Evolutionary conservation across 1,140 invertebrate genomes (phyloP), one percentile per base, ranked within the genome.

Genomic region (Thaumatotibia leucotreta): DNA sequence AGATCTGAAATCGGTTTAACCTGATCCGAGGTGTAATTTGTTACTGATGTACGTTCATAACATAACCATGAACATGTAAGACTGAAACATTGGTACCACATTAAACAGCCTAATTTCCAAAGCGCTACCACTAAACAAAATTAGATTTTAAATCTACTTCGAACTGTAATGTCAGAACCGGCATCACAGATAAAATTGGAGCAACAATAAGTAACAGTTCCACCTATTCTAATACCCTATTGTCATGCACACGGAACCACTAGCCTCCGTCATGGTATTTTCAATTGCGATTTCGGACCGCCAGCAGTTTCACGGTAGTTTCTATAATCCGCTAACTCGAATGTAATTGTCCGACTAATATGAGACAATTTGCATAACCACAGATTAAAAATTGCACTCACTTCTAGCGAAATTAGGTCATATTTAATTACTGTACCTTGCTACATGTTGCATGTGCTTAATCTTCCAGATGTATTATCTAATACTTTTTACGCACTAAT

Each of bases 301-400:
- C 1, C 52, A 20, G 52, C 52, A 58, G 24, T 58, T 52, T 58
- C 52, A 58, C 52, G 52, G 23, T 27, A 29, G 24, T 58, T 58
- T 14, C 52, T 29, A 27, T 54, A 54, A 54, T 54, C 50, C 24
- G 50, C 22, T 54, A 54, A 29, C 50, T 54, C 24, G 52, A 58
- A 29, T 29, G 52, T 58, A 29, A 58, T 58, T 29, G 24, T 58
- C 52, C n/a, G 4, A 14, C 24, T 58, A 29, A 27, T 58, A 58
- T 29, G 24, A 58, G 50, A 27, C 52, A 14, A 58, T 58, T 58
- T 58, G 24, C 52, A 58, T 58, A 58, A 29, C 11, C 52, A 27
- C 10, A 8, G n/a, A 11, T 1, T 14, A 10, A 58, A 58, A 27
- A 58, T 14, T 1, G 52, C 11, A 14, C n/a, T 58, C 29, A 14